A percentile compares a stretch with the other conserved stretches of the same genome.
Conservation (phyloP, 2,113 vertebrate genomes). For the Malurus cyaneus region DNA sequence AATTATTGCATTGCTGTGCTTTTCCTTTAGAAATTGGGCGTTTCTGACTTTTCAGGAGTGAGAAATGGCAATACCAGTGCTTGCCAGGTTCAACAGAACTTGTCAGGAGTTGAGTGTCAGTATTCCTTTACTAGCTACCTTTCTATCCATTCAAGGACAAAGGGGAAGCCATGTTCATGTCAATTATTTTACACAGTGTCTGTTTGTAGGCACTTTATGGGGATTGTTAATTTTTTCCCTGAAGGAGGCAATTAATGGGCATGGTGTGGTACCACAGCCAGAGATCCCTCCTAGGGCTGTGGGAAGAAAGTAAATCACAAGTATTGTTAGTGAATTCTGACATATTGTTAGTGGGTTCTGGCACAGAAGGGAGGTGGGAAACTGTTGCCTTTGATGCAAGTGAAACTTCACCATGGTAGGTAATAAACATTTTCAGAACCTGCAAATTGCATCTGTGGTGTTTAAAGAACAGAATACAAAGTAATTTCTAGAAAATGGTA, state of each 20-base stretch:
- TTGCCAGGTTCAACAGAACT: fast-evolving
- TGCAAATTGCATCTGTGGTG: not conserved
- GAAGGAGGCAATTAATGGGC: not conserved
- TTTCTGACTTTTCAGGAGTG: not conserved
- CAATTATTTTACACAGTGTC: not conserved
- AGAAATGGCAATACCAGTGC: not conserved
- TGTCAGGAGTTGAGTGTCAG: not conserved
- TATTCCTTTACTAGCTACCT: not conserved
- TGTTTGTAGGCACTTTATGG: not conserved
- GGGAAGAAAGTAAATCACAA: not conserved
- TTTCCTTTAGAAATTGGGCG: not conserved
- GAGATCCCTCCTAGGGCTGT: not conserved
- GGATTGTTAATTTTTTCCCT: not conserved
- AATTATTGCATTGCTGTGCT: not conserved
- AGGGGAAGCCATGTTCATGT: not conserved
- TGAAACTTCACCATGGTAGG: not conserved
- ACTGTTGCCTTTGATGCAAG: not conserved
- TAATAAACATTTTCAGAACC: not conserved
- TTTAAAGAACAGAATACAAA: not conserved
- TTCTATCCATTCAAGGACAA: not conserved
- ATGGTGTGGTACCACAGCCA: not conserved
- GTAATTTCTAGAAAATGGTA: not conserved
- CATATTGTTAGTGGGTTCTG: not conserved
- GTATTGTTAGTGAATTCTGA: not conserved
- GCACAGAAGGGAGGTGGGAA: not conserved